Evolutionary conservation across 1,140 invertebrate genomes (phyloP), one percentile per base, ranked within the genome.

Genomic region (Ladona fulva): DNA sequence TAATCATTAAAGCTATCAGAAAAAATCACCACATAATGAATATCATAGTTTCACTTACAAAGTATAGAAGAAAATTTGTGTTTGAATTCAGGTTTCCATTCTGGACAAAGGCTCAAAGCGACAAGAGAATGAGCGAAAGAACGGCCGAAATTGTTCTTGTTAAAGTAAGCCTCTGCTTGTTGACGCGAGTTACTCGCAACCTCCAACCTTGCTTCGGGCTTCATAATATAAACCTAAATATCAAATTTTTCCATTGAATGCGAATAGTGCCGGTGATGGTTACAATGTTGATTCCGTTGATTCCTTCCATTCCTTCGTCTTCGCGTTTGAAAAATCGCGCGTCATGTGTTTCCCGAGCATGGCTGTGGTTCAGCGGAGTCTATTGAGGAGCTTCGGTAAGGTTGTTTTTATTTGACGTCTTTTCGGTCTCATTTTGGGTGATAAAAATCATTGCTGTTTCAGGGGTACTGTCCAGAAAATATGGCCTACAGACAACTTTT

Each of bases 91-190:
- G 75, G 7, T 79, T 82, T 82, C 80, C 80, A 85, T 24, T 79
- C 74, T 76, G 84, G 83, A 59, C 81, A 82, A 25, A 86, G 77
- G 78, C 84, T 82, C 37, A 85, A 81, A 74, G 84, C 83, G 75
- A 83, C 79, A 6, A 83, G 82, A 44, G 83, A 84, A 82, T 85
- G 83, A 76, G 84, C 83, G 80, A 85, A 86, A 29, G 85, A 84
- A 80, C 84, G 81, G 10, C 84, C 84, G 77, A 82, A 80, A 75
- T 85, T 83, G 66, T 83, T 83, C 81, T 83, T 80, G 24, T 19
- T 75, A 19, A 75, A 25, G 24, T 75, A 42, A 14, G 24, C 19
- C 16, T 75, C 24, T 24, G 74, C 74, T 42, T 75, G 24, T 24
- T 1, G 10, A 16, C 74, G 24, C 24, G 74, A 75, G 24, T 75